Evolutionary conservation across 2,797 vertebrate species (phyloP), one percentile per base, ranked within the genome.

Genomic region (Paramormyrops hopkinsi): DNA sequence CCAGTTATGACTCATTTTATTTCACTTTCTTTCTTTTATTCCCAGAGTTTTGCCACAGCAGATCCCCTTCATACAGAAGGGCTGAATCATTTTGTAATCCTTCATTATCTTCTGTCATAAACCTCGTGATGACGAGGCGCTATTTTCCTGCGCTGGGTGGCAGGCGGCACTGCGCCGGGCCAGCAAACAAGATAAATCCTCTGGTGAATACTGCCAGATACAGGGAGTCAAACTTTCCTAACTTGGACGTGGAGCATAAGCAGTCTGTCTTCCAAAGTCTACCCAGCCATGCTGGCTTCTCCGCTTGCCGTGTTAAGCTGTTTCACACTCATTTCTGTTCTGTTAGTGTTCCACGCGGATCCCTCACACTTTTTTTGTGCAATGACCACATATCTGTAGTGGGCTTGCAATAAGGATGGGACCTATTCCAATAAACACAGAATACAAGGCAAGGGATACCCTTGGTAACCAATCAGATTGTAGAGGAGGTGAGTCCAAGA

Each of bases 131-230:
- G 87, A 84, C 59, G 69, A 22, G 48, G 85, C 29, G 59, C 48
- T 90, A 62, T 90, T 89, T 86, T 79, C 88, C 51, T 79, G 86
- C 8, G 11, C 88, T 37, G 59, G 86, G 50, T 51, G 65, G 33
- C 5, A 46, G 90, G 6, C 59, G 29, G 69, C 44, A 41, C 12
- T 19, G 37, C 2, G 53, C 83, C 44, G 53, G 14, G 22, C 33
- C 37, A 56, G 69, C 33, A 90, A 82, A n/a, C 37, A 22, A 65
- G 48, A 54, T 88, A 87, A 87, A 82, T 90, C 41, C 82, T 89
- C 44, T 59, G 19, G 51, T 82, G 54, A 88, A 91, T 54, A 89
- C 44, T n/a, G 79, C 37, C 51, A 88, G 56, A 89, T 56, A 88
- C 87, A 46, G 82, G 37, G 54, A 88, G 59, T 86, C 41, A 86